Evolutionary conservation across 2,888 invertebrate species (phyloP).

Genomic region (Cephus pulcher): DNA sequence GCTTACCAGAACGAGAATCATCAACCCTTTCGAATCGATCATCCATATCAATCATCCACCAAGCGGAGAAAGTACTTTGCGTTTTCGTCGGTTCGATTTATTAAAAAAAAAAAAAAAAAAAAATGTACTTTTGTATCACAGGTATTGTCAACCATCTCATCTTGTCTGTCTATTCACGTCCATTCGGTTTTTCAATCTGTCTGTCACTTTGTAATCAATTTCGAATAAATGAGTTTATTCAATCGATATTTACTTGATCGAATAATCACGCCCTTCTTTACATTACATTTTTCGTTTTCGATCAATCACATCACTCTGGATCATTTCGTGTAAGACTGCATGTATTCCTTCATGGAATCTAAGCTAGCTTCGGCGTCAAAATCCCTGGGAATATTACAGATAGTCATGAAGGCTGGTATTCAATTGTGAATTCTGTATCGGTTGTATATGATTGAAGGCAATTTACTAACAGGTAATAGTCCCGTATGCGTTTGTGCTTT

Average conservation of each 20-base stretch:
- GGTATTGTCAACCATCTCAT: not conserved
- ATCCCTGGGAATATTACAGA: not conserved
- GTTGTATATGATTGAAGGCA: not conserved
- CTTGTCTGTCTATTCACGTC: no score
- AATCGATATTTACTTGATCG: not conserved
- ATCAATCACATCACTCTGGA: not conserved
- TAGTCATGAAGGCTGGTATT: not conserved
- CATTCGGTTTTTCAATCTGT: not conserved
- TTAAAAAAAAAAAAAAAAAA: not conserved
- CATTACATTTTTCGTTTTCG: not conserved
- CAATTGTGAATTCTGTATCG: not conserved
- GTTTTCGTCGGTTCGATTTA: not conserved
- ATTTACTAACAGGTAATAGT: conserved; percentile 25
- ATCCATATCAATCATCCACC: not conserved
- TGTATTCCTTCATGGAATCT: conserved; percentile 20
- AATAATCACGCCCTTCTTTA: not conserved
- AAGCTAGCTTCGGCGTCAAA: conserved; percentile 19
- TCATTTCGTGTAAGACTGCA: not conserved
- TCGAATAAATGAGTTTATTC: not conserved
- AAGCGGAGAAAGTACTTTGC: not conserved
- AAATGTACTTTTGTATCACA: not conserved
- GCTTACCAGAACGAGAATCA: not conserved
- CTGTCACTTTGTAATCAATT: not conserved
- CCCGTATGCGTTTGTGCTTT: conserved; percentile 11
- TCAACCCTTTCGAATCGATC: not conserved